Evolutionary conservation across 2,888 invertebrate species (phyloP).

Genomic region (Drosophila pegasa): DNA sequence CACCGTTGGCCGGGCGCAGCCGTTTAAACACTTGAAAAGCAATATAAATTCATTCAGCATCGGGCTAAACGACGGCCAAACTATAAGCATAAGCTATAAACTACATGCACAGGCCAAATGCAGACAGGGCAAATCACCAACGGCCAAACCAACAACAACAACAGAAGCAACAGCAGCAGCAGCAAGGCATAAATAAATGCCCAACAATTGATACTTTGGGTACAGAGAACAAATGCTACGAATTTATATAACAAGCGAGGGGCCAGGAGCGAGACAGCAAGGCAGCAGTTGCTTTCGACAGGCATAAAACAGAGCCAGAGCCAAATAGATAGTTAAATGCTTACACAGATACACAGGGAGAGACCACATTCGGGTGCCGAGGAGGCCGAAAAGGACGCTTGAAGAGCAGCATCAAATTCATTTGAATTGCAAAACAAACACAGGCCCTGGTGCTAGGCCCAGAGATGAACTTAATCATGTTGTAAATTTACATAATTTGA

Average conservation of each 20-base stretch:
- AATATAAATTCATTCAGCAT: constrained; percentile 75
- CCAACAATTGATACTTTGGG: constrained; percentile 71
- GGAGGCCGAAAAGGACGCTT: constrained; percentile 2
- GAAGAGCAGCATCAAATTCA: constrained; percentile 61
- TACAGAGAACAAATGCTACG: constrained; percentile 57
- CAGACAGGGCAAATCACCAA: constrained; percentile 43
- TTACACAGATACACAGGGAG: constrained; percentile 39
- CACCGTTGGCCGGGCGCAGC: constrained; percentile 39
- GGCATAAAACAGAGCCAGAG: constrained; percentile 25
- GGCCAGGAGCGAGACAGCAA: not conserved
- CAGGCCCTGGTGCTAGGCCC: constrained; percentile 24
- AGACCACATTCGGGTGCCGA: constrained; percentile 22
- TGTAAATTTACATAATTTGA: constrained; percentile 79
- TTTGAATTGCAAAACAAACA: constrained; percentile 80
- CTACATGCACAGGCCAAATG: constrained; percentile 48
- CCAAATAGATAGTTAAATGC: constrained; percentile 61
- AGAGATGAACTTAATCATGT: constrained; percentile 76
- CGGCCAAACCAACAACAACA: constrained; percentile 34
- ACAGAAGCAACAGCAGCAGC: constrained; percentile 33
- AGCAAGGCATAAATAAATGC: constrained; percentile 71
- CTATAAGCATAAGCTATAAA: constrained; percentile 65
- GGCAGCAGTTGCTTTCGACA: constrained; percentile 13
- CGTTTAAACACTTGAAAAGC: constrained; percentile 71
- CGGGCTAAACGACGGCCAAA: constrained; percentile 40
- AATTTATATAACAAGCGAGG: constrained; percentile 50